Conservation (phyloP, 2,888 invertebrate genomes). For the Nomada flava region DNA sequence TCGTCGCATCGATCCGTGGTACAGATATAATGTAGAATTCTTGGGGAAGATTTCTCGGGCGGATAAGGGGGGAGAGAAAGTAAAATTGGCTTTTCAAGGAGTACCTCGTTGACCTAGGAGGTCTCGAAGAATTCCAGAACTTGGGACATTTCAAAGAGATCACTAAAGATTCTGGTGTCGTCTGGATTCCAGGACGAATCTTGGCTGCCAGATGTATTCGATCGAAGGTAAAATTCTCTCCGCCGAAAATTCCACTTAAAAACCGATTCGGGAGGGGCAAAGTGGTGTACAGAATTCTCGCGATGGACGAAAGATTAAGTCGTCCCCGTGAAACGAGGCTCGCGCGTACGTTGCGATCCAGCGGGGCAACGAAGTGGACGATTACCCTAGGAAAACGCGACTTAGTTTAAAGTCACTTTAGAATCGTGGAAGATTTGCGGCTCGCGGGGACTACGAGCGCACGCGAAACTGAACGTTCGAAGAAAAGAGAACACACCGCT, state of each 20-base stretch:
- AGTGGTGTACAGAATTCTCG: background rate
- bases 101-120: too few species aligned
- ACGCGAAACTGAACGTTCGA: constrained; percentile 42
- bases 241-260: background rate
- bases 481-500: constrained; percentile 53
- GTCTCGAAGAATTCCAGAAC: too few species aligned
- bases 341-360: constrained; percentile 26
- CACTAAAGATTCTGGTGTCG: too few species aligned
- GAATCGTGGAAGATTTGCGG: constrained; percentile 47
- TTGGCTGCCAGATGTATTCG: too few species aligned
- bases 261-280: background rate
- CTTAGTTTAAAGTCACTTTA: constrained; percentile 58
- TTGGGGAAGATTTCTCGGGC: too few species aligned
- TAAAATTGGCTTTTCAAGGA: too few species aligned
- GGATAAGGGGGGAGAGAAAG: too few species aligned
- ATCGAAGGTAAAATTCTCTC: background rate
- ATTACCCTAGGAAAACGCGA: constrained; percentile 45
- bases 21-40: too few species aligned
- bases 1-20: too few species aligned
- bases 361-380: constrained; percentile 6
- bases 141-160: too few species aligned
- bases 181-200: too few species aligned
- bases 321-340: constrained; percentile 7
- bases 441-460: constrained; percentile 40
- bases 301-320: constrained; percentile 21